Evolutionary conservation across 2,888 invertebrate species (phyloP).

Genomic region (Coronaproctus castanopsis): DNA sequence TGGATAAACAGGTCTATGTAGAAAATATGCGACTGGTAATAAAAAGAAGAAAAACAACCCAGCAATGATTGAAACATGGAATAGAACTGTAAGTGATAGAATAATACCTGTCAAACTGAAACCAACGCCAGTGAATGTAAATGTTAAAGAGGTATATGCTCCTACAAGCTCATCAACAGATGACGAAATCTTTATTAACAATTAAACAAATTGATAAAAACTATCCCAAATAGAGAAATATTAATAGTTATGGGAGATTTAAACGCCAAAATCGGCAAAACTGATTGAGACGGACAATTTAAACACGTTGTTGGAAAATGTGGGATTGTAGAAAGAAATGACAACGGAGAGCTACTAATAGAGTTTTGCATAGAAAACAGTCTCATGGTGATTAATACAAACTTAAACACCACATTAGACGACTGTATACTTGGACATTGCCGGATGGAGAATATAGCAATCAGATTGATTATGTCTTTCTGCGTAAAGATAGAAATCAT

Average conservation of each 20-base stretch:
- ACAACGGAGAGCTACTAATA: neutral
- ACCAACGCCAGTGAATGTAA: neutral
- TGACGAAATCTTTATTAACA: neutral
- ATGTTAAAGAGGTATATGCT: neutral
- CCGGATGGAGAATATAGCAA: neutral
- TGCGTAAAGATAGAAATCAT: neutral
- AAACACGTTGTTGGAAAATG: neutral
- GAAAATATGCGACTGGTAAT: neutral
- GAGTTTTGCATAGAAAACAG: neutral
- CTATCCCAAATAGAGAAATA: neutral
- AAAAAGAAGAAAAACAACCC: neutral
- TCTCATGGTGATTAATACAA: neutral
- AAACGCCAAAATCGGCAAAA: neutral
- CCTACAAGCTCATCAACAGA: neutral
- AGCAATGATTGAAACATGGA: neutral
- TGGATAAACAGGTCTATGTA: neutral
- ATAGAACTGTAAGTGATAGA: neutral
- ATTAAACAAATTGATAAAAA: neutral
- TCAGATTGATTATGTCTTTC: neutral
- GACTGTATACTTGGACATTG: too few relatives aligned
- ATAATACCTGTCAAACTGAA: neutral
- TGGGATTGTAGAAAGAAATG: neutral
- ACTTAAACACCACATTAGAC: too few relatives aligned
- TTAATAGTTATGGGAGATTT: neutral
- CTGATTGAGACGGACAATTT: neutral